phyloP scores from a whole-genome alignment of 2,888 invertebrate genomes.

The Metacarcinus magister region DNA sequence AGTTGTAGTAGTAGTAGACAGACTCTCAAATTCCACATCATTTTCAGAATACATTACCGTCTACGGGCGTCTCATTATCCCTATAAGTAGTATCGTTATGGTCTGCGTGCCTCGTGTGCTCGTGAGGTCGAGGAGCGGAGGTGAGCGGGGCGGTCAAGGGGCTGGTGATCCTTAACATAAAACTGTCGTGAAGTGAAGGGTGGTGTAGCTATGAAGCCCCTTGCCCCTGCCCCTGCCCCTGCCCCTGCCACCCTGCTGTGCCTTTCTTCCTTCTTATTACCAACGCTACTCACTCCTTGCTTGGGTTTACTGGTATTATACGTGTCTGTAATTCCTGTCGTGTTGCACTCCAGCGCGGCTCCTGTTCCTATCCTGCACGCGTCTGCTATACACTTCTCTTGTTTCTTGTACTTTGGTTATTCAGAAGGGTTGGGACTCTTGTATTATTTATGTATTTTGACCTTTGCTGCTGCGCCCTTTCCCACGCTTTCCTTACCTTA shows the following conservation, averaged over 20 bases:
- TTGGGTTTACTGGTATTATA: not conserved
- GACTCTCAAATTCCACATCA: not conserved
- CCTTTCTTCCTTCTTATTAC: not conserved
- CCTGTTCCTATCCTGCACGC: not conserved
- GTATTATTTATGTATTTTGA: not conserved
- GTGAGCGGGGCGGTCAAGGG: not conserved
- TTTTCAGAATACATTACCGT: not conserved
- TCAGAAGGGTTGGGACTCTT: not conserved
- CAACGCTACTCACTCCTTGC: not conserved
- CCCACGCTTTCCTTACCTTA: not conserved
- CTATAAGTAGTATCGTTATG: not conserved
- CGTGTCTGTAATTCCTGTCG: not conserved
- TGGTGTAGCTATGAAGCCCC: not conserved
- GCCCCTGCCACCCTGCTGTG: not conserved
- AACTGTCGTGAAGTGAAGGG: not conserved
- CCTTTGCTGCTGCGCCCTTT: not conserved
- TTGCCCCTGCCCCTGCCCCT: no score
- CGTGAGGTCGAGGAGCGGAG: not conserved
- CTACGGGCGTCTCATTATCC: not conserved
- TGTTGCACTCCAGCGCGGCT: not conserved
- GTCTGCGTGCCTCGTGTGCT: not conserved
- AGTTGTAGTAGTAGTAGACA: not conserved
- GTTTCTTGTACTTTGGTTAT: not conserved
- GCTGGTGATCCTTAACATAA: slow-evolving; percentile 1
- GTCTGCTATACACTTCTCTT: not conserved